Base-by-base conservation (phyloP, 2,797 vertebrate species). In the Scolopax bukidnonensis region DNA sequence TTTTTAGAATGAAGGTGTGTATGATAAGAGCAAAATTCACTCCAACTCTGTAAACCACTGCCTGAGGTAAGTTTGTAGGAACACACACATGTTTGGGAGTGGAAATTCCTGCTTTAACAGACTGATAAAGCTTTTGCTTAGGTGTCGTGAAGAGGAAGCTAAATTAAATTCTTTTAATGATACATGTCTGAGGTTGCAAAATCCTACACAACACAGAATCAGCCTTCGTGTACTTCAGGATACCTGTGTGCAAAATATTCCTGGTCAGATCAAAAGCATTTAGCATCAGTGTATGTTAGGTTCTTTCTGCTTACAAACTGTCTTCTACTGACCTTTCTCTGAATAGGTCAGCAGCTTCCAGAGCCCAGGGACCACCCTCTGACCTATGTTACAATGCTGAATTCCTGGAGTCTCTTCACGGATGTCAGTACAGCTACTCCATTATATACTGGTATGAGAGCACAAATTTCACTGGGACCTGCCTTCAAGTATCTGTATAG, bases 311-410 rank as follows among this genome's bases (percentile, higher is more conserved):
- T 95, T 75, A 76, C 36, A 84, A 94, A 77, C 82, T 91, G 74
- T 68, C 75, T 95, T 90, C 82, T 95, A 14, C 43, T 95, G 94
- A 96, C 97, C 95, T 96, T 95, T 95, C 68, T 88, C 76, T 95
- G 95, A 96, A 84, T 90, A 96, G 92, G 86, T 96, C 95, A 96
- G 10, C 57, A 54, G 65, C 84, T 93, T 28, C 11, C 48, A 87
- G 93, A 94, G 80, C 93, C 71, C 83, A 77, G 91, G 89, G 94
- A 94, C 54, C 90, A 53, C 27, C 19, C 11, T 77, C 96, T 94
- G 94, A 82, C 71, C 94, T 96, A 18, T 53, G 83, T 24, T 93
- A n/a, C 67, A 76, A 2, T 14, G 75, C 87, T 81, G 93, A 69
- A 95, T 94, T 94, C 87, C 81, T 78, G 1, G 15, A 95, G 77